Evolutionary conservation across 2,797 vertebrate species (phyloP), one percentile per base, ranked within the genome.

Genomic region (Rhinophrynus dorsalis): DNA sequence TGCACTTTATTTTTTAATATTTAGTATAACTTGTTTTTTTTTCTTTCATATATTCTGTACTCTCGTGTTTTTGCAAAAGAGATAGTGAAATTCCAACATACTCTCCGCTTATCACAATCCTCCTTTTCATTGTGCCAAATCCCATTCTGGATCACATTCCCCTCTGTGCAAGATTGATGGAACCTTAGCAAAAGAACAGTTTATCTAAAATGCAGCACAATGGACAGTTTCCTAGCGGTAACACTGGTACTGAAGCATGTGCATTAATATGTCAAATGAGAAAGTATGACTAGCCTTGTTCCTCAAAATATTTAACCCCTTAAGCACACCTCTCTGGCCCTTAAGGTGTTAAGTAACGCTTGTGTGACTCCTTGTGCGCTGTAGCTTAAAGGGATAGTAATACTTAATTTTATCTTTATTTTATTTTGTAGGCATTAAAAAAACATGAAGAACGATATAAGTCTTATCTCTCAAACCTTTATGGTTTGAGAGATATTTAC

Each of bases 271-370:
- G 58, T 48, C 55, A 50, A 26, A 30, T 32, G 20, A 12, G n/a
- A 17, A 51, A 15, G 5, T 44, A 30, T 35, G 48, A 61, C 52
- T 54, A 54, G 52, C 37, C 23, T 54, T 69, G 26, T 44, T 52
- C 51, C 20, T 44, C 26, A 10, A 61, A 69, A 69, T 54, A 61
- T 61, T 69, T n/a, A n/a, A n/a, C n/a, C n/a, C n/a, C n/a, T n/a
- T n/a, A n/a, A n/a, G n/a, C n/a, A n/a, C n/a, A n/a, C n/a, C n/a
- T n/a, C n/a, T n/a, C n/a, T n/a, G n/a, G n/a, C n/a, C n/a, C n/a
- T n/a, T n/a, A n/a, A n/a, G n/a, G n/a, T n/a, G n/a, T 59, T 42
- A 11, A 27, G 26, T 44, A 54, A 45, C 26, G 54, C 35, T 42
- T 40, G 37, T 5, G 13, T 27, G 26, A 17, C 42, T 21, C 45